Evolutionary conservation across 35 echinoderm and acorn worm genomes (phyloP), one percentile per base, ranked within the genome.

Genomic region (Ophioderma brevispina): DNA sequence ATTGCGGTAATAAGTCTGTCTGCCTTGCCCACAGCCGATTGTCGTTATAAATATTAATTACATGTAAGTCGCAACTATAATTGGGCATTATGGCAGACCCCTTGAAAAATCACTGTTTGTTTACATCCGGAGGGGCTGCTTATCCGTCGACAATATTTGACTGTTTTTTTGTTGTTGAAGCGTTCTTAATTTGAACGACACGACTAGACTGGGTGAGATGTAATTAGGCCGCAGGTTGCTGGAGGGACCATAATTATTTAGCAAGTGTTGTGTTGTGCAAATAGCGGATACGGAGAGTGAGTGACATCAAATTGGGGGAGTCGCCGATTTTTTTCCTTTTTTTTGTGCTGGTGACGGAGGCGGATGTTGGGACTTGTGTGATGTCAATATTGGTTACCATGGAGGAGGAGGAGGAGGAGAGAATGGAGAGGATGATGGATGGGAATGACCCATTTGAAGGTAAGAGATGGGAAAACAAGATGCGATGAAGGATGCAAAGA

Each of bases 381-480:
- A 70, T 70, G 59, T 70, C 59, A 25, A 25, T 25, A 25, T 2
- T 70, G 59, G 59, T 70, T 25, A 30, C 28, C 28, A 30, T 70
- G 59, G 59, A 70, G 59, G 59, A 70, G 10, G 59, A 70, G 59
- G 59, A 70, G 59, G 59, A 18, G 59, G 59, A 70, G 5, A 30
- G 1, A 25, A 30, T 25, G 59, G 59, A 70, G 59, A 70, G 15
- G 28, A 70, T 70, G 59, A 70, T 70, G 59, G 59, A 70, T 70
- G 59, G 59, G 10, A 70, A 70, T 70, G 59, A 70, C 59, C 59
- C 59, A 25, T 70, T 70, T 70, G 59, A 70, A 70, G 59, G 59
- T 70, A 70, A 70, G 59, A 70, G n/a, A n/a, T n/a, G n/a, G 10
- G 59, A 6, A 15, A 46, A 46, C 4, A 46, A 8, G 41, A 46